Evolutionary conservation across 2,797 vertebrate species (phyloP), one percentile per base, ranked within the genome.

Genomic region (Trachops cirrhosus): DNA sequence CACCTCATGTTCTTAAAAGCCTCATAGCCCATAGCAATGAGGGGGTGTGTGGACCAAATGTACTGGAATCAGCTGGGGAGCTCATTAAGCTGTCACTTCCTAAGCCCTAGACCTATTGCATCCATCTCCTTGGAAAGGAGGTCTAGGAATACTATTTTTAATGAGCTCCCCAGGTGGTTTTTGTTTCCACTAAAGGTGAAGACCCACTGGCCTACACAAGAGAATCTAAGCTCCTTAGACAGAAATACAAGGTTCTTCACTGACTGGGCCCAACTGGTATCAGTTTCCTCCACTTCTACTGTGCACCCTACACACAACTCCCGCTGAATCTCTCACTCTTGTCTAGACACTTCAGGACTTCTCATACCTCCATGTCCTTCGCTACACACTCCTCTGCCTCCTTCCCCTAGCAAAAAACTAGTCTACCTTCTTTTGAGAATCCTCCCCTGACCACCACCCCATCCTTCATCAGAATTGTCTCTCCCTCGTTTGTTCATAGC

Each of bases 131-230:
- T 73, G 15, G 86, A 93, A 82, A 97, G 52, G 52, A 92, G 59
- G 44, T 59, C 26, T 67, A 87, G 89, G 93, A 88, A 96, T 88
- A 41, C 70, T 86, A 37, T 32, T 77, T 90, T 90, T 95, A 96
- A 95, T 84, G 75, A 96, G 85, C 39, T 94, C 93, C 85, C 89
- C 59, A 54, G 85, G 73, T 80, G 82, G 85, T 82, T 94, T 32
- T 59, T 77, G 11, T 82, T 41, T 8, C n/a, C 3, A 37, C 52
- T 46, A 75, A 86, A 32, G 4, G 57, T 79, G 64, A n/a, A 91
- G 62, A 83, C 46, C 32, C 10, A 34, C 77, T 21, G 34, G 48
- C 24, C 59, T 88, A 37, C 73, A 50, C 32, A 19, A 91, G 32
- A 68, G 37, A 87, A 90, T 32, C 73, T 50, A 77, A 68, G 52